Percentiles rank a stretch among this genome's conserved stretches.
These are phyloP conservation scores for Laupala kohalensis DNA, from an alignment of 1,140 invertebrate genomes.

Conservation along the genomic window DNA sequence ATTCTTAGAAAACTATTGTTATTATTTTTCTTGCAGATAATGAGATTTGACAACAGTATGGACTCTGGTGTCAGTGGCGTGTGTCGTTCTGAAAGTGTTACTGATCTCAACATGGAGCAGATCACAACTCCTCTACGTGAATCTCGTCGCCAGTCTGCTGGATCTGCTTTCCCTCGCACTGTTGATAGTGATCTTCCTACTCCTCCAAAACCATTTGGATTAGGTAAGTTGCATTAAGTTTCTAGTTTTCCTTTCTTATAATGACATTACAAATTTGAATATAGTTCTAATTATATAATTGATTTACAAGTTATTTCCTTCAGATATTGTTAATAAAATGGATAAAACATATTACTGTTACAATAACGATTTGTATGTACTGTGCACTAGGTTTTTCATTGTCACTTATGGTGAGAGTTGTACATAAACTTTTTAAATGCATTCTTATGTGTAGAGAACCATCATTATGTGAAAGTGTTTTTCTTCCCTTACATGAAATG, in stretches of 20 bases:
- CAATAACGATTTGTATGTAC: too few relatives aligned
- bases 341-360: too few relatives aligned
- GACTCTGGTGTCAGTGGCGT: conserved; percentile 53
- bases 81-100: conserved; percentile 66
- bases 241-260: too few relatives aligned
- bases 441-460: too few relatives aligned
- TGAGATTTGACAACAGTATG: conserved; percentile 65
- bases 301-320: too few relatives aligned
- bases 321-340: too few relatives aligned
- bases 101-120: conserved; percentile 54
- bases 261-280: too few relatives aligned
- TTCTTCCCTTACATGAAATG: background rate
- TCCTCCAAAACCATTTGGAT: conserved; percentile 59
- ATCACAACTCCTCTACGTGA: conserved; percentile 14
- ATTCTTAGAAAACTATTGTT: conserved; percentile 21
- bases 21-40: conserved; percentile 41
- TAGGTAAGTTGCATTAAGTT: conserved; percentile 66
- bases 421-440: background rate
- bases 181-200: conserved; percentile 27
- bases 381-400: too few relatives aligned
- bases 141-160: conserved; percentile 4
- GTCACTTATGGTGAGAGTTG: background rate
- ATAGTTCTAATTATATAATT: too few relatives aligned
- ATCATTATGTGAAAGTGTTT: background rate
- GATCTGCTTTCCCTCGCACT: background rate